Conservation (phyloP, 2,113 vertebrate species). For the Pogona vitticeps region DNA sequence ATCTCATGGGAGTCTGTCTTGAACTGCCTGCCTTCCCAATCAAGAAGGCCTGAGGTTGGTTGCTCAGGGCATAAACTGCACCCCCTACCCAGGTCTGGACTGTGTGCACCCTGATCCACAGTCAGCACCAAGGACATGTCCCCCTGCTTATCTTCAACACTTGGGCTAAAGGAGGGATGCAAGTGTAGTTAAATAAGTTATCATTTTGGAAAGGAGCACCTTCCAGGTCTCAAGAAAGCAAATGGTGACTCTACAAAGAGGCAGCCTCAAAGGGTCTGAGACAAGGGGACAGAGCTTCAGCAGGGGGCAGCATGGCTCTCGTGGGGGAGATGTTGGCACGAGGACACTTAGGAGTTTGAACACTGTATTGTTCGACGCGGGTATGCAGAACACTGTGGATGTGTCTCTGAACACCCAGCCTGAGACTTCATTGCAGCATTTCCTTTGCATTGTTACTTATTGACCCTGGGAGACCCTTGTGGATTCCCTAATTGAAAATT, state of each 20-base stretch:
- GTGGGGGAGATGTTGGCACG: background rate
- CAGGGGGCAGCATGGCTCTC: accelerated
- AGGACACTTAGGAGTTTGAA: background rate
- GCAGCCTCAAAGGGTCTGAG: background rate
- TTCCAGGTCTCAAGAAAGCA: background rate
- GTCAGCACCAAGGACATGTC: background rate
- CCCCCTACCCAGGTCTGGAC: too few relatives aligned
- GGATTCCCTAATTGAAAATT: slow-evolving; percentile 99
- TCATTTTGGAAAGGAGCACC: background rate
- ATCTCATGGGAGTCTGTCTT: background rate
- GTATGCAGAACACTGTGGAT: slow-evolving; percentile 2
- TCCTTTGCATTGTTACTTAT: slow-evolving; percentile 91
- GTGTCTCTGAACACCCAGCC: slow-evolving; percentile 43
- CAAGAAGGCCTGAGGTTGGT: background rate
- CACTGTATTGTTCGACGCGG: slow-evolving; percentile 38
- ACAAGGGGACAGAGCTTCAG: accelerated
- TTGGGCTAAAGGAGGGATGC: background rate
- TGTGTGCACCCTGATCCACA: background rate
- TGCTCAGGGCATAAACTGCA: background rate
- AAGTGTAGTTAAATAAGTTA: background rate
- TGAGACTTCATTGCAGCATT: slow-evolving; percentile 75
- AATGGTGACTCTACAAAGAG: background rate
- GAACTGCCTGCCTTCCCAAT: background rate
- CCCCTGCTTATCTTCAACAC: background rate
- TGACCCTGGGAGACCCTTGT: slow-evolving; percentile 95